phyloP scores from a whole-genome alignment of 2,888 invertebrate genomes.

The Monopis laevigella region DNA sequence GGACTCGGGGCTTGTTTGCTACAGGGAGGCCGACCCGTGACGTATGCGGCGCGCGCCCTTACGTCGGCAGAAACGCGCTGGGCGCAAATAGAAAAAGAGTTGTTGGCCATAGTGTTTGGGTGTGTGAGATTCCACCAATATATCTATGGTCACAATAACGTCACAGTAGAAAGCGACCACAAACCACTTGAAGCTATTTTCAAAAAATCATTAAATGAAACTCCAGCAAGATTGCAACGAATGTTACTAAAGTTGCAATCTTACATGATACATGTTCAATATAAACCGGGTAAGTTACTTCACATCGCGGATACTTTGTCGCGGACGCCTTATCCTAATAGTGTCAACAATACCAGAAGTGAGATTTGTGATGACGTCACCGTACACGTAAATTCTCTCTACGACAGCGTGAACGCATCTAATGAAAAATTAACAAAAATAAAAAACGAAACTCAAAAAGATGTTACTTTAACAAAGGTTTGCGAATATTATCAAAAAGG shows the following conservation, averaged over 20 bases:
- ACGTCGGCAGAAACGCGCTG: conserved; percentile 14
- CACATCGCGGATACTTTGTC: conserved; percentile 27
- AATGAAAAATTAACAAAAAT: too few relatives aligned
- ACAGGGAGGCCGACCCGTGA: conserved; percentile 15
- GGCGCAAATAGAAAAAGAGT: conserved; percentile 21
- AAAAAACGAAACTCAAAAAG: too few relatives aligned
- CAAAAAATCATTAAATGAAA: conserved; percentile 21
- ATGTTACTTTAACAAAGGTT: too few relatives aligned
- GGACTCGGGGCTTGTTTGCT: conserved; percentile 15
- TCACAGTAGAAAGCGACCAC: conserved; percentile 26
- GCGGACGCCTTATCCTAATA: too few relatives aligned
- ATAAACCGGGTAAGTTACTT: conserved; percentile 24
- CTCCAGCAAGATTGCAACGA: conserved; percentile 24
- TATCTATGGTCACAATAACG: conserved; percentile 20
- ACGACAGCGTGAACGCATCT: too few relatives aligned
- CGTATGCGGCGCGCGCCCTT: conserved; percentile 17
- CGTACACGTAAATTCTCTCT: too few relatives aligned
- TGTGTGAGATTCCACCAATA: conserved; percentile 20
- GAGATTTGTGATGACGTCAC: too few relatives aligned
- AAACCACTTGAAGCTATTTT: conserved; percentile 27
- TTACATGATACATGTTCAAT: conserved; percentile 23
- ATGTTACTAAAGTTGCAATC: conserved; percentile 24
- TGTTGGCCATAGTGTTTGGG: conserved; percentile 19
- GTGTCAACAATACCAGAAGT: too few relatives aligned
- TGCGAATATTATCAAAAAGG: too few relatives aligned